Evolutionary conservation across 2,113 vertebrate genomes (phyloP).

Genomic region (Mesoclemmys tuberculata): DNA sequence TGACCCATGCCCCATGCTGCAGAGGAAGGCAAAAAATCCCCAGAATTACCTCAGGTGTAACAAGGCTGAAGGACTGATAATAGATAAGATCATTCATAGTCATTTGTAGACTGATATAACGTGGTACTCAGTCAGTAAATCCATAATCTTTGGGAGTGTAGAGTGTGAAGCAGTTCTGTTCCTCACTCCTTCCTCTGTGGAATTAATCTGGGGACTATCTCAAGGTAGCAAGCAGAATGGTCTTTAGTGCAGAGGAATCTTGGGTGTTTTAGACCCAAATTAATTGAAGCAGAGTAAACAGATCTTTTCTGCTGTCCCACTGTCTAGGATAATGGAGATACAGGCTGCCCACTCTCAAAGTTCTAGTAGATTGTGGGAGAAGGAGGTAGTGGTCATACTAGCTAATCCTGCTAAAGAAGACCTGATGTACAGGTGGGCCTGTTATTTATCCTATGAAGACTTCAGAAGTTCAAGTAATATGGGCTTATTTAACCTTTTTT

Average conservation of each 20-base stretch:
- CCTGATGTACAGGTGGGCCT: neutral
- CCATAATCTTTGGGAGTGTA: neutral
- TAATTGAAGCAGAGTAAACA: neutral
- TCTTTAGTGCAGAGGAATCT: neutral
- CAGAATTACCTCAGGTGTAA: too few relatives aligned
- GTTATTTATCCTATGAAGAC: neutral
- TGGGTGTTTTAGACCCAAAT: neutral
- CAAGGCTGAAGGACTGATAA: neutral
- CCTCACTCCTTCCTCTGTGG: neutral
- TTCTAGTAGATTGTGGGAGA: neutral
- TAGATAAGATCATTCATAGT: neutral
- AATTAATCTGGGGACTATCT: neutral
- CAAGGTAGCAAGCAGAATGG: too few relatives aligned
- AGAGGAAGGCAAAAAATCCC: too few relatives aligned
- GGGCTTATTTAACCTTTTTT: neutral
- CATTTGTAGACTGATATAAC: neutral
- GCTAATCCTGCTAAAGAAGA: neutral
- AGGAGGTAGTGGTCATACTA: neutral
- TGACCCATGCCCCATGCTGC: too few relatives aligned
- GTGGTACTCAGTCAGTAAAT: neutral
- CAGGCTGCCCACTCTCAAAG: neutral
- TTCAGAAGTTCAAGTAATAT: neutral
- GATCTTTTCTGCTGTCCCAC: neutral
- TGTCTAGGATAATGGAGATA: neutral
- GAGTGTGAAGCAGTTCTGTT: neutral